Percentiles rank a stretch among this genome's conserved stretches.
These are phyloP conservation scores for Clistopyga incitator DNA, from an alignment of 2,888 invertebrate genomes.

Conservation along the genomic window DNA sequence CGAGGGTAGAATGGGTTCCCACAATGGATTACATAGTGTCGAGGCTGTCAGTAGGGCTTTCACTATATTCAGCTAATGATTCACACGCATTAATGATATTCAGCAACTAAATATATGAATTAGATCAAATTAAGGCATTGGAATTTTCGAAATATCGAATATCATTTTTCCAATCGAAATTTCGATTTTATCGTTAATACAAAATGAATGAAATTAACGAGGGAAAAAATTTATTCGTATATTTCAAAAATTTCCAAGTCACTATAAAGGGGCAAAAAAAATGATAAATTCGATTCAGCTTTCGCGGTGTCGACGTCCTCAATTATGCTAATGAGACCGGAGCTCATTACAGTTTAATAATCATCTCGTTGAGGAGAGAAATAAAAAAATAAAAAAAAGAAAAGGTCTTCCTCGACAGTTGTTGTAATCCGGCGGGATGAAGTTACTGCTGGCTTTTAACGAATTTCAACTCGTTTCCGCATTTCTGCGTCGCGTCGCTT, in stretches of 20 bases:
- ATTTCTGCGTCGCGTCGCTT: conserved; percentile 19
- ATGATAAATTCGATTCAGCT: background rate
- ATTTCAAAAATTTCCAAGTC: background rate
- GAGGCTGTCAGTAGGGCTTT: background rate
- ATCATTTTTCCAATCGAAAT: too few species aligned
- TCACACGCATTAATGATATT: background rate
- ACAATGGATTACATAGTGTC: background rate
- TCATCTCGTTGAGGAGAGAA: background rate
- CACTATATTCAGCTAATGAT: too few species aligned
- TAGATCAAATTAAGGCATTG: background rate
- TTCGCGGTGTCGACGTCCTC: background rate
- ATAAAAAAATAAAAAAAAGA: conserved; percentile 25
- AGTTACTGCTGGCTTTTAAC: conserved; percentile 32
- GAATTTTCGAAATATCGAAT: too few species aligned
- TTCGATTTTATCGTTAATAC: background rate
- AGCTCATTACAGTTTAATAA: conserved; percentile 9
- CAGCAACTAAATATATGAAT: background rate
- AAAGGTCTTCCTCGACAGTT: conserved; percentile 29
- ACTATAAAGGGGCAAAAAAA: background rate
- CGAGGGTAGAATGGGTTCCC: background rate
- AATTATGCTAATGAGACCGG: background rate
- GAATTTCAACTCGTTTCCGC: conserved; percentile 48
- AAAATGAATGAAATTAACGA: background rate
- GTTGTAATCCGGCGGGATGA: conserved; percentile 35
- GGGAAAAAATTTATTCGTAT: too few species aligned